A percentile compares a stretch with the other conserved stretches of the same genome.
Evolutionary conservation across 2,888 invertebrate genomes (phyloP).

Genomic region (Cephalotes varians): DNA sequence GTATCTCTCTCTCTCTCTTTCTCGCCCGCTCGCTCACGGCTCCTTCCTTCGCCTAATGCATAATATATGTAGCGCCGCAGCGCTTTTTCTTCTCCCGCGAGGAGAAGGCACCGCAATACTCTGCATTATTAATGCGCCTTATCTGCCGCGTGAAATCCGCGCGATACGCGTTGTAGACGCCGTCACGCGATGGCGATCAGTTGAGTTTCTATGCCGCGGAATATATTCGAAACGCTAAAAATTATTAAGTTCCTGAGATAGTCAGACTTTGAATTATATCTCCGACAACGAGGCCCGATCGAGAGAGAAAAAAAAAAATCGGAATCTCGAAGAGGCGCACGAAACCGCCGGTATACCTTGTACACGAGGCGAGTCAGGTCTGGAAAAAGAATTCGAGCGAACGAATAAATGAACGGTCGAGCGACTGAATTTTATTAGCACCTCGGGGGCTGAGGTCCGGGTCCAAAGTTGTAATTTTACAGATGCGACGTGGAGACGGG

Average conservation of each 20-base stretch:
- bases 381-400: not conserved
- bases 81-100: conserved; percentile 46
- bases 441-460: not conserved
- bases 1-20: not conserved
- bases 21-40: not conserved
- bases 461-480: conserved; percentile 38
- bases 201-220: not conserved
- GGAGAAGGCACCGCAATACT: conserved; percentile 26
- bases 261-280: not conserved
- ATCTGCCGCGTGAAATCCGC: conserved; percentile 37
- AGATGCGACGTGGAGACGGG: not conserved
- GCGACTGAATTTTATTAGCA: conserved; percentile 26
- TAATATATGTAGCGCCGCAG: conserved; percentile 49
- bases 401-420: not conserved
- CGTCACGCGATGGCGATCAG: not conserved
- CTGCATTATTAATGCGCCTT: conserved; percentile 47
- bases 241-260: not conserved
- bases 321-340: not conserved
- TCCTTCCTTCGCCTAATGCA: conserved; percentile 44
- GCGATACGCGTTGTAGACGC: not conserved
- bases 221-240: not conserved
- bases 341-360: not conserved
- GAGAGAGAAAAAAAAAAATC: not conserved
- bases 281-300: not conserved
- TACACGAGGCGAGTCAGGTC: not conserved